A percentile compares a stretch with the other conserved stretches of the same genome.
These are phyloP conservation scores for Lypha dubia DNA, from an alignment of 2,888 invertebrate species.

Conservation along the genomic window DNA sequence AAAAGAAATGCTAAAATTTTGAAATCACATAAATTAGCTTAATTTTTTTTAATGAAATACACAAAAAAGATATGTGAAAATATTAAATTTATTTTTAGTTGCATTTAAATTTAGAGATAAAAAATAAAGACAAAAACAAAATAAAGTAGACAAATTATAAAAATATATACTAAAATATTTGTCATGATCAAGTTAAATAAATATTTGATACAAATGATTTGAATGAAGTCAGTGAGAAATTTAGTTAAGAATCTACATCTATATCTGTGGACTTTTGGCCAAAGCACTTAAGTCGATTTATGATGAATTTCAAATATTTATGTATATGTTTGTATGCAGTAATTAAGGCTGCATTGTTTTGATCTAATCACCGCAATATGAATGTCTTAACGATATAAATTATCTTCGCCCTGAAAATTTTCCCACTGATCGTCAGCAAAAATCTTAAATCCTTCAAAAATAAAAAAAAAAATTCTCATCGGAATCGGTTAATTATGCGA, in stretches of 20 bases:
- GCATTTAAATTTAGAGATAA: slow-evolving; percentile 34
- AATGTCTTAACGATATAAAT: no score
- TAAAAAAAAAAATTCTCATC: no score
- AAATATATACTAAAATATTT: slow-evolving; percentile 48
- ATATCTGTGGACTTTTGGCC: no score
- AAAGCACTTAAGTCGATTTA: no score
- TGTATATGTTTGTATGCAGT: no score
- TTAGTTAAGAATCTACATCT: neutral
- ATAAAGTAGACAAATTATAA: slow-evolving; percentile 19
- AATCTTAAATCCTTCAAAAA: no score
- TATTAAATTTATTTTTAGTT: slow-evolving; percentile 35
- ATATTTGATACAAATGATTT: neutral
- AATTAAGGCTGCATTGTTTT: no score
- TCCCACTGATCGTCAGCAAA: no score
- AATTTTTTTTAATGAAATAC: slow-evolving; percentile 35
- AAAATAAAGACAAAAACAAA: neutral
- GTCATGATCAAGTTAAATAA: slow-evolving; percentile 50
- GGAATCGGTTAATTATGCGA: no score
- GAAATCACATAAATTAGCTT: slow-evolving; percentile 56
- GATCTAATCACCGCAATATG: no score
- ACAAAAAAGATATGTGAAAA: neutral
- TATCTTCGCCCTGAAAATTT: no score
- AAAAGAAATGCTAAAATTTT: slow-evolving; percentile 18
- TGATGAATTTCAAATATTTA: no score
- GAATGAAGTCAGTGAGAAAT: slow-evolving; percentile 8